These are phyloP conservation scores for Portunus trituberculatus DNA, from an alignment of 1,140 invertebrate genomes.

Conservation along the genomic window DNA sequence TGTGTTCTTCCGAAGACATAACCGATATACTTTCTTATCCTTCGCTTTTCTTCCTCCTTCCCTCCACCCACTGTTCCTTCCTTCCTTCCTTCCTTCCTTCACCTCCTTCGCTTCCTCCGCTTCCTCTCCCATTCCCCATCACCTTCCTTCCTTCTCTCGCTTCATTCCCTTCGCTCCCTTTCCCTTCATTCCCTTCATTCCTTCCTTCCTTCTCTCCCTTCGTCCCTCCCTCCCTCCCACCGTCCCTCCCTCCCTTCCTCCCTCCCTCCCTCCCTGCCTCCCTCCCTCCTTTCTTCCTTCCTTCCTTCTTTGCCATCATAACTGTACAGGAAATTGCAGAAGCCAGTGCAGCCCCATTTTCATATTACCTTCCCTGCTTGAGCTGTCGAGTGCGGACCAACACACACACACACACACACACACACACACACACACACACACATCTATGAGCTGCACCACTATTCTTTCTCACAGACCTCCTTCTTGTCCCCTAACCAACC, in stretches of 20 bases:
- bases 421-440: too few species aligned
- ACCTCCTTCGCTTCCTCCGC: not conserved
- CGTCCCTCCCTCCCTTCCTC: not conserved
- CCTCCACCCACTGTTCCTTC: too few species aligned
- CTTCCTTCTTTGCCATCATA: not conserved
- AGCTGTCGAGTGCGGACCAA: not conserved
- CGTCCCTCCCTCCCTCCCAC: not conserved
- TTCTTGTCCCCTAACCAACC: too few species aligned
- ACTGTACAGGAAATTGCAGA: not conserved
- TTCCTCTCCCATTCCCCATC: not conserved
- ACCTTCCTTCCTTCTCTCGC: not conserved
- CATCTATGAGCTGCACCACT: too few species aligned
- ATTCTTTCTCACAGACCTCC: too few species aligned
- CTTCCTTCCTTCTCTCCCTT: not conserved
- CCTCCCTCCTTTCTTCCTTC: not conserved
- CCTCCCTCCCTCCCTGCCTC: not conserved
- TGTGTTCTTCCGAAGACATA: too few species aligned
- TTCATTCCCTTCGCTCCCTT: not conserved
- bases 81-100: not conserved
- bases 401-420: too few species aligned
- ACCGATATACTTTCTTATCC: too few species aligned
- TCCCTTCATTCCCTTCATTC: too few species aligned
- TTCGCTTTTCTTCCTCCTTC: too few species aligned
- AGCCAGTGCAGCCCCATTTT: slow-evolving; percentile 1
- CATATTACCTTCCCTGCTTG: not conserved